A percentile compares a stretch with the other conserved stretches of the same genome.
phyloP scores from a whole-genome alignment of 2,797 vertebrate species.

The Gallirallus australis region DNA sequence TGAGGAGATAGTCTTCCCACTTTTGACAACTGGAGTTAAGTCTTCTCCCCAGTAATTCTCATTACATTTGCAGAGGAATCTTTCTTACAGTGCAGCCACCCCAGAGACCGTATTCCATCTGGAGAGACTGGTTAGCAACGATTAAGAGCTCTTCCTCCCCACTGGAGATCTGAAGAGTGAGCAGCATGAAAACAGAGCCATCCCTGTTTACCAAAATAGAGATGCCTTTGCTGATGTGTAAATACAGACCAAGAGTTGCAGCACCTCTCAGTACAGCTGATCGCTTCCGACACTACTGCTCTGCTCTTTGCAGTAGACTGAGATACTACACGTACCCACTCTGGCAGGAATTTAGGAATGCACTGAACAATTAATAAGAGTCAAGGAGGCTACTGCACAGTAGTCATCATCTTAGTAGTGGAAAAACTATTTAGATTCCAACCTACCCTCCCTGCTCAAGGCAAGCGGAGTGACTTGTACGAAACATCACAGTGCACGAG shows the following conservation, averaged over 20 bases:
- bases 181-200: rapidly evolving
- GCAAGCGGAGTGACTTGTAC: background rate
- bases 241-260: background rate
- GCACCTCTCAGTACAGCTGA: background rate
- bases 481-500: background rate
- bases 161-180: background rate
- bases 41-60: background rate
- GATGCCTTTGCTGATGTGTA: background rate
- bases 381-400: background rate
- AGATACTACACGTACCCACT: rapidly evolving
- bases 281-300: background rate
- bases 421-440: constrained; percentile 3
- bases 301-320: background rate
- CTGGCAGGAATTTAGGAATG: background rate
- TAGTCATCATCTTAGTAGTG: background rate
- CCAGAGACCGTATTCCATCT: background rate
- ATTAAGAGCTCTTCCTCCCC: background rate
- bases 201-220: background rate
- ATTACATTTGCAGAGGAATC: background rate
- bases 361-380: background rate
- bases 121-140: background rate
- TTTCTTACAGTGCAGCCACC: rapidly evolving
- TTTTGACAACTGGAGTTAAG: background rate
- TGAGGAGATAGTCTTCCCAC: background rate
- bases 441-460: background rate